Base-by-base conservation (phyloP, 2,888 invertebrate genomes). In the Morpho helenor region DNA sequence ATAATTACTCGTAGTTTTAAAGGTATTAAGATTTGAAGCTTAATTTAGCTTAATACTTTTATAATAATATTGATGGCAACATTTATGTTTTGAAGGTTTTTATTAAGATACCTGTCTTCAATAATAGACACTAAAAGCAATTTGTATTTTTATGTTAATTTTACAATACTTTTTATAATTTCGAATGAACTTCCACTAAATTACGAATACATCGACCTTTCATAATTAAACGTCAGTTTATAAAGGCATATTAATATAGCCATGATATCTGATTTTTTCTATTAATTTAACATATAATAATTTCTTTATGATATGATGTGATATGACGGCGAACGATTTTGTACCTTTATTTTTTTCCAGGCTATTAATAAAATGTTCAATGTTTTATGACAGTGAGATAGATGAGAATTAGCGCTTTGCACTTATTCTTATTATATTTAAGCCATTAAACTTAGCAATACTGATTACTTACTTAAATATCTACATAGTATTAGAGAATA, bases 311-410 rank as follows among this genome's bases (percentile, higher is more conserved):
- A 87, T 87, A 88, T 88, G 87, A 80, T 65, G 82, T 85, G 89
- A 92, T 90, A 89, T 83, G 91, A 83, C 71, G 70, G 83, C 89
- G 86, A 84, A 84, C 84, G 81, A 77, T 65, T 82, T 86, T 87
- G 87, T 82, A 87, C 87, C 74, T 70, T 71, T 50, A 57, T 46
- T 57, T 50, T 16, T 56, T 62, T 56, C 40, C 45, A 50, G 52
- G 59, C 49, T 54, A 48, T 45, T 10, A 41, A 56, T 49, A 53
- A 48, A 41, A 55, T 10, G 8, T 46, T 52, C 41, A 23, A 55
- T 42, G 57, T 41, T 22, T 50, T 40, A 57, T 40, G 22, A 31
- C 7, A 42, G 23, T 45, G 50, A 51, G 48, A 43, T 55, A 39
- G 49, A 47, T 57, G 43, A 39, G 58, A 56, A 60, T 49, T 64